phyloP scores from a whole-genome alignment of 1,140 invertebrate species.

The Drosophila hydei region DNA sequence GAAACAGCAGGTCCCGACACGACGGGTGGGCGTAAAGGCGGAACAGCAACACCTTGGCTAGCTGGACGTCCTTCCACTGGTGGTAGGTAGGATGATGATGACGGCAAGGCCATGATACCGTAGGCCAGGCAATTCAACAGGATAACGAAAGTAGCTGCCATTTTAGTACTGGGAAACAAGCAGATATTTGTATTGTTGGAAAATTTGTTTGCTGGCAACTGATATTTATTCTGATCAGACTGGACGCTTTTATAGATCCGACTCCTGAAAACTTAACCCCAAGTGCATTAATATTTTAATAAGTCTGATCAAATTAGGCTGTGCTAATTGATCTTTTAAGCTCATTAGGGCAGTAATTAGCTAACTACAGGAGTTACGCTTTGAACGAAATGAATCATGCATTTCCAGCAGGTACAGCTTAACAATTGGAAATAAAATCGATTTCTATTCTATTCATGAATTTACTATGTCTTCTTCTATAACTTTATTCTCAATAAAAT shows the following conservation, averaged over 20 bases:
- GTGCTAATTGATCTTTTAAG: no score
- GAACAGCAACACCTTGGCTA: neutral
- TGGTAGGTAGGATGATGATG: neutral
- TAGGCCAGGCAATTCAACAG: constrained; percentile 8
- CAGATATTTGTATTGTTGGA: neutral
- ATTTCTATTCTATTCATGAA: no score
- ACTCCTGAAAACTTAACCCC: no score
- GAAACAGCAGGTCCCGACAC: neutral
- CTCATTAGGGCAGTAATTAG: no score
- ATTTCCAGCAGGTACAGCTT: no score
- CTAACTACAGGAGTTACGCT: no score
- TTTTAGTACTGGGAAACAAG: neutral
- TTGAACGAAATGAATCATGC: no score
- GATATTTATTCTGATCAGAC: constrained; percentile 1
- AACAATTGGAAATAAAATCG: no score
- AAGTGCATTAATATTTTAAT: neutral
- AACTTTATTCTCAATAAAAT: no score
- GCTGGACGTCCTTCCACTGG: neutral
- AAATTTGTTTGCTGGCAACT: constrained; percentile 31
- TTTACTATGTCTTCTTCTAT: no score
- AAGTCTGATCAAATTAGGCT: no score
- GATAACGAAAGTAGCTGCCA: constrained; percentile 9
- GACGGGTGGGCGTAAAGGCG: neutral
- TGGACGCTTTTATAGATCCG: neutral
- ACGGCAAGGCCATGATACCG: neutral